Conservation (phyloP, 1,140 invertebrate species). For the Coelopa frigida region DNA sequence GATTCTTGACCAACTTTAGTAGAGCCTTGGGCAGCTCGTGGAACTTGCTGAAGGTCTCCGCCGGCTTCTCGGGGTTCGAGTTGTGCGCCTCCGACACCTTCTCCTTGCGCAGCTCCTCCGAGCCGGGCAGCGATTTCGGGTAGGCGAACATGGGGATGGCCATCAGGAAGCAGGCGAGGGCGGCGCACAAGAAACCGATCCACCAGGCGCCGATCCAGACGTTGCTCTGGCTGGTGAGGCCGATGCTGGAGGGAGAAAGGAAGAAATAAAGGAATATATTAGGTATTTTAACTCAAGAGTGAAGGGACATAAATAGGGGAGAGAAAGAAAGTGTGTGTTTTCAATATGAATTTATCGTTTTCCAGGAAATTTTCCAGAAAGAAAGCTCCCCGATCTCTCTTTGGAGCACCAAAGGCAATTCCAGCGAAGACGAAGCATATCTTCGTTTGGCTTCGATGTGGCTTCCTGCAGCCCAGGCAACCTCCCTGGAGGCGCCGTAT, state of each 20-base stretch:
- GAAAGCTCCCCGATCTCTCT: too few relatives aligned
- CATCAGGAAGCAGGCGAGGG: slow-evolving; percentile 57
- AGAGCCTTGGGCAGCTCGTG: slow-evolving; percentile 60
- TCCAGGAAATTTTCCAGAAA: too few relatives aligned
- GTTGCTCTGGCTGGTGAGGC: slow-evolving; percentile 48
- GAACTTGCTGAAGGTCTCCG: slow-evolving; percentile 51
- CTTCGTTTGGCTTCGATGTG: too few relatives aligned
- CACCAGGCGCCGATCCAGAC: slow-evolving; percentile 84
- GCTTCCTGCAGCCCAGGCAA: too few relatives aligned
- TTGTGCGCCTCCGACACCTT: slow-evolving; percentile 64
- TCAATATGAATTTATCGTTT: too few relatives aligned
- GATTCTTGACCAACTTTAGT: slow-evolving; percentile 60
- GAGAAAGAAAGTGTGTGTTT: too few relatives aligned
- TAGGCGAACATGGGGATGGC: slow-evolving; percentile 65
- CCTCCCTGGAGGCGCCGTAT: too few relatives aligned
- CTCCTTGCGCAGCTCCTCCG: slow-evolving; percentile 56
- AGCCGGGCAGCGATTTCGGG: slow-evolving; percentile 61
- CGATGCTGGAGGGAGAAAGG: slow-evolving; percentile 4
- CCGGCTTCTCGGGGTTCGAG: slow-evolving; percentile 28
- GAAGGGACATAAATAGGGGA: too few relatives aligned
- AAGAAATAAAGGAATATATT: too few relatives aligned
- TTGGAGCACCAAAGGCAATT: too few relatives aligned
- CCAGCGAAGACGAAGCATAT: too few relatives aligned
- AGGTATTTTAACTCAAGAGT: too few relatives aligned
- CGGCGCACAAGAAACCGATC: slow-evolving; percentile 69